Conservation (phyloP, 2,113 vertebrate species). For the Menura novaehollandiae region DNA sequence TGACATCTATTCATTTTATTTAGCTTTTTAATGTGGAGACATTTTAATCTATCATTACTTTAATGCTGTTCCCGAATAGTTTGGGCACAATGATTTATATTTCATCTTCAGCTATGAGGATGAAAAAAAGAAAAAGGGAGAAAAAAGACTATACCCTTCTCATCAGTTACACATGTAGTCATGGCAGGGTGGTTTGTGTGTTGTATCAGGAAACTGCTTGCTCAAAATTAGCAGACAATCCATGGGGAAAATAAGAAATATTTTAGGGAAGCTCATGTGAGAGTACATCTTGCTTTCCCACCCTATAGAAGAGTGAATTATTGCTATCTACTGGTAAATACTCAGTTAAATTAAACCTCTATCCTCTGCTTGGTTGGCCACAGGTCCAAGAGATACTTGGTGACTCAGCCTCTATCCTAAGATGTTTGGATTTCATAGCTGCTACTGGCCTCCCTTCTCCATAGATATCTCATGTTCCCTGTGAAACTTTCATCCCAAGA, state of each 20-base stretch:
- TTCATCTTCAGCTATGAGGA: neutral
- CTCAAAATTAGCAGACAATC: neutral
- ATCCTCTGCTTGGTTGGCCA: neutral
- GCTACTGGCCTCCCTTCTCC: neutral
- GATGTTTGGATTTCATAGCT: neutral
- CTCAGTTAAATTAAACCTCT: neutral
- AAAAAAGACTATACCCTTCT: neutral
- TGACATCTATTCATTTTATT: conserved; percentile 63
- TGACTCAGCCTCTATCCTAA: neutral
- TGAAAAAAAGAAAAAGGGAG: rapidly evolving
- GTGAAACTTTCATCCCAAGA: neutral
- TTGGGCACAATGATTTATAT: conserved; percentile 32
- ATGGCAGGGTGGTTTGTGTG: neutral
- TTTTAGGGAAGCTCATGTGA: neutral
- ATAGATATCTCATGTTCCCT: neutral
- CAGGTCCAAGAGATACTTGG: neutral
- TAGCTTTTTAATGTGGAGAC: conserved; percentile 50
- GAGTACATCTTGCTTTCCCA: neutral
- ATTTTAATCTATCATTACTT: conserved; percentile 52
- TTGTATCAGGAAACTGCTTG: neutral
- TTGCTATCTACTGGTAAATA: neutral
- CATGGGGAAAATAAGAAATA: neutral
- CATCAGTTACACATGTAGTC: conserved; percentile 16
- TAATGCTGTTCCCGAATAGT: conserved; percentile 35
- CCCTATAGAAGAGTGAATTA: neutral